A percentile compares a stretch with the other conserved stretches of the same genome.
Evolutionary conservation across 35 echinoderm and acorn worm species (phyloP).

Genomic region (Chiridota heheva): DNA sequence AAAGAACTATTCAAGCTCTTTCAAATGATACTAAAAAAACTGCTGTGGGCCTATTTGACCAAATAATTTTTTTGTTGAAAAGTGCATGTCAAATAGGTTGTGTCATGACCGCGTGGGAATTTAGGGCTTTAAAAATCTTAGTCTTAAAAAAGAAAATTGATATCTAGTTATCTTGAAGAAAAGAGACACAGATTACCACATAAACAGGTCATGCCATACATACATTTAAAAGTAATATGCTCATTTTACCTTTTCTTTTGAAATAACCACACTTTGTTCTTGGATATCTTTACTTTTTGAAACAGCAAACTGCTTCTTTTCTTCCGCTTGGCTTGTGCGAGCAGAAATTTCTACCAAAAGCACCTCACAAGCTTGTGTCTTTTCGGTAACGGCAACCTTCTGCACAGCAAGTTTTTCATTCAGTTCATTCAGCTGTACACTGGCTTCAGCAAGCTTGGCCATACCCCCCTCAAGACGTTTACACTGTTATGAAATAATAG

Average conservation of each 20-base stretch:
- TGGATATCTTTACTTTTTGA: constrained; percentile 95
- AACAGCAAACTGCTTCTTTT: constrained; percentile 85
- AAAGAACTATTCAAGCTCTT: too few species aligned
- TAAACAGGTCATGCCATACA: too few species aligned
- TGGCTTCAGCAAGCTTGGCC: constrained; percentile 85
- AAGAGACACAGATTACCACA: too few species aligned
- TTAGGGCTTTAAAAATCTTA: too few species aligned
- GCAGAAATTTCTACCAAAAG: constrained; percentile 86
- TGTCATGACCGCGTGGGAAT: too few species aligned
- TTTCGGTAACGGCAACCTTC: constrained; percentile 93
- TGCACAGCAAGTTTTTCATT: constrained; percentile 97
- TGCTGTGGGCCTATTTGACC: too few species aligned
- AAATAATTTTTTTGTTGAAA: too few species aligned
- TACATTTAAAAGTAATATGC: too few species aligned
- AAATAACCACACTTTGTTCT: constrained; percentile 85
- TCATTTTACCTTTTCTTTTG: constrained; percentile 75
- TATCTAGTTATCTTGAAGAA: too few species aligned
- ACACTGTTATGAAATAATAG: constrained; percentile 46
- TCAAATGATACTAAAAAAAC: too few species aligned
- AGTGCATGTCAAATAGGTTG: too few species aligned
- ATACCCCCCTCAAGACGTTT: constrained; percentile 98
- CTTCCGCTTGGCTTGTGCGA: constrained; percentile 75
- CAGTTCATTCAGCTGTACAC: constrained; percentile 94
- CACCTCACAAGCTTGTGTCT: constrained; percentile 91
- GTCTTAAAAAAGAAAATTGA: too few species aligned